Evolutionary conservation across 2,797 vertebrate genomes (phyloP), one percentile per base, ranked within the genome.

Genomic region (Numenius phaeopus): DNA sequence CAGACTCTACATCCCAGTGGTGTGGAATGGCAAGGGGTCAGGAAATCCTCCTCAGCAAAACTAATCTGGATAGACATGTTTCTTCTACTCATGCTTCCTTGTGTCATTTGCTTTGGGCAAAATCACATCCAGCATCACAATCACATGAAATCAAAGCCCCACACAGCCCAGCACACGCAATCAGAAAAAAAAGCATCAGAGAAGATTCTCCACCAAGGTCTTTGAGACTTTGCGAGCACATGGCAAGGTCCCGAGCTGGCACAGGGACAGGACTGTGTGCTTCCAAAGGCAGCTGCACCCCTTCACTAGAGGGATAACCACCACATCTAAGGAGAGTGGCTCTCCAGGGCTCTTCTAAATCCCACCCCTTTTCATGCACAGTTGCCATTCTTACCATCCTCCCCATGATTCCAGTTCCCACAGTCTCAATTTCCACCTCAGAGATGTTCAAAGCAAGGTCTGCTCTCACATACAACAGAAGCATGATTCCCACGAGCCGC

Each of bases 331-430:
- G 21, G 61, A 61, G 30, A 14, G 8, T 2, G 20, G 10, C 30
- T 82, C 47, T 46, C 37, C 6, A 44, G 30, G 40, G 30, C 37
- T 71, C 65, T 47, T 42, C 58, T 27, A 70, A 37, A 85, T 32
- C 76, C 82, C 78, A 61, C 6, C 73, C 29, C 20, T 62, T 52
- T 26, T 32, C 47, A 34, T 2, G 42, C 82, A n/a, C 47, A 17
- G 40, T 12, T 55, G 55, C 46, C 50, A 21, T 77, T 96, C 99
- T 98, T 98, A 99, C 99, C 98, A 99, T 99, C 89, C 99, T 98
- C 66, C 99, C 99, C 99, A 99, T 99, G 97, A 99, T 99, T 91
- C 99, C 99, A 21, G 99, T 99, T 75, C 99, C 99, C 79, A 99
- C 99, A 3, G 98, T 99, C 97, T 99, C 99, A 7, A 98, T 98